Base-by-base conservation (phyloP, 1,140 invertebrate genomes). In the Whitmania pigra region DNA sequence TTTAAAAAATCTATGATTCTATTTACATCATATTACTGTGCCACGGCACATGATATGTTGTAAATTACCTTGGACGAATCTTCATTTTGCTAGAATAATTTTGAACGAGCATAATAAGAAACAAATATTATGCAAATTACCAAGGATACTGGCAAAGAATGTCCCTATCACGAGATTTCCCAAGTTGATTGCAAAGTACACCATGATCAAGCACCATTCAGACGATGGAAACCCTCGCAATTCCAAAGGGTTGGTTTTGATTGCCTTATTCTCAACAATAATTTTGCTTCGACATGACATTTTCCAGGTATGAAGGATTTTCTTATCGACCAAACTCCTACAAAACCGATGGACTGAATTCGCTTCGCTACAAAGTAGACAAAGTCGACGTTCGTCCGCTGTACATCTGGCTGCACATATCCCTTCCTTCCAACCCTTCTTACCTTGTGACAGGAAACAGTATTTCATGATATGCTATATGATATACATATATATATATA, bases 191-290 rank as follows among this genome's bases (percentile, higher is more conserved):
- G 92, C 92, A 13, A 85, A 90, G 13, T 96, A 95, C 80, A 91
- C 88, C 69, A 95, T 94, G 92, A 83, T 95, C 53, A 87, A 87
- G 76, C 93, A 96, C 83, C 88, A 88, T 75, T 91, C 92, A 78
- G 89, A 92, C 77, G 88, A 88, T 78, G 89, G 91, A 0, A 94
- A 93, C 85, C 90, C 90, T 53, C 55, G 67, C 27, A 74, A 74
- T 57, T 43, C 43, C 15, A 72, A 67, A 31, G 67, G 73, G 73
- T 73, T n/a, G 18, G 73, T 40, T 60, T 53, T 31, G 29, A 11
- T 63, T 18, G 57, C 22, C 18, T 13, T 4, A 1, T n/a, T 17
- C 29, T 7, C 15, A 6, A 63, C 11, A 63, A 22, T 17, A 11
- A 7, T 63, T 1, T 63, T 18, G 15, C 5, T 17, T 49, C 43